Base-by-base conservation (phyloP, 2,888 invertebrate genomes). In the Caenorhabditis doughertyi region DNA sequence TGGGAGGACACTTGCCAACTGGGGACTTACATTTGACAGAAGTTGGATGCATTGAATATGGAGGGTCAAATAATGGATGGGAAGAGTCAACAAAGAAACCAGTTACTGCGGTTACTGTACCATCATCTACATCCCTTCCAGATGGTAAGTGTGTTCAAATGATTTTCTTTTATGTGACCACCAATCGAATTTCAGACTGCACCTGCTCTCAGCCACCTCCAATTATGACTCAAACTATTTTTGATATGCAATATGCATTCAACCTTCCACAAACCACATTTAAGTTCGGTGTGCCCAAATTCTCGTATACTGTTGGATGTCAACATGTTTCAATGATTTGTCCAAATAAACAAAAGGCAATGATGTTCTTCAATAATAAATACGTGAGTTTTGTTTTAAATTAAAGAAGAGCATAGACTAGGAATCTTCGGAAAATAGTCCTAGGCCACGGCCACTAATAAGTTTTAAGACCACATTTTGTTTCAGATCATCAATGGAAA, bases 331-430 rank as follows among this genome's bases (percentile, higher is more conserved):
- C 73, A 13, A 73, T 73, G 73, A n/a, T 53, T 11, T 73, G 73
- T 21, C 49, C 64, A 32, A 11, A n/a, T 21, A 27, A 27, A 8
- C 64, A 65, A 27, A 64, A 55, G 27, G 39, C 73, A 0, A n/a
- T 73, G 2, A 73, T 73, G 73, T 73, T 73, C 56, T 73, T 73
- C 64, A 72, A 72, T 29, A 8, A 64, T 32, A 27, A 73, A 55
- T 73, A 64, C 32, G 73, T 71, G 11, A 60, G 68, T 70, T 18
- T 35, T 35, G 2, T 29, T 32, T 7, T 7, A 9, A 32, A 9
- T 32, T 32, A 32, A 9, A 32, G 32, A 9, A 7, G 32, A 9
- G 32, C 5, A 9, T 32, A 7, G 9, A 4, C 32, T 7, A 32
- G 32, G 9, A 32, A 32, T 7, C 32, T n/a, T n/a, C n/a, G n/a